phyloP scores from a whole-genome alignment of 2,888 invertebrate genomes.

The Dolomedes plantarius region DNA sequence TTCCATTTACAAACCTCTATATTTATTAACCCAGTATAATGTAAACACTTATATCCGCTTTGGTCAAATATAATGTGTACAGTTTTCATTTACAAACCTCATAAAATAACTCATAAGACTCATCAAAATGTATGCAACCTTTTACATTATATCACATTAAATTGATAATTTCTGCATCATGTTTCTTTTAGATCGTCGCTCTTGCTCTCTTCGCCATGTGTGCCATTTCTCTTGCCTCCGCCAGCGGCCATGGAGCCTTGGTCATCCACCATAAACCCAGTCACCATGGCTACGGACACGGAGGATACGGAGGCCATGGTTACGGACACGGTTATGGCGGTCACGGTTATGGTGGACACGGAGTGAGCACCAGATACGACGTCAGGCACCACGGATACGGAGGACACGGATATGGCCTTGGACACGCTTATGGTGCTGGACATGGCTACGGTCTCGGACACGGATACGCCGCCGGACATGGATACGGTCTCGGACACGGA shows the following conservation, averaged over 20 bases:
- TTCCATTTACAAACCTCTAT: too few relatives aligned
- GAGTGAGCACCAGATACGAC: conserved; percentile 61
- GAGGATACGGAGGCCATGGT: conserved; percentile 47
- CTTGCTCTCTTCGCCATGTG: conserved; percentile 21
- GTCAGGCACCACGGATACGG: conserved; percentile 41
- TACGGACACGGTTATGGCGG: conserved; percentile 51
- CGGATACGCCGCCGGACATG: conserved; percentile 37
- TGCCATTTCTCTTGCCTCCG: conserved; percentile 21
- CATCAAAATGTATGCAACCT: too few relatives aligned
- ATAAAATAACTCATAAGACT: too few relatives aligned
- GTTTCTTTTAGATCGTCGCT: background rate
- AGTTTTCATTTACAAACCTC: too few relatives aligned
- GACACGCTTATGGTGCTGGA: background rate
- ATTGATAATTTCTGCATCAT: too few relatives aligned
- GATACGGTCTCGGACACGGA: conserved; percentile 21
- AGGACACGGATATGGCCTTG: conserved; percentile 21
- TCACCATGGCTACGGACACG: conserved; percentile 53
- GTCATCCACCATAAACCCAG: conserved; percentile 55
- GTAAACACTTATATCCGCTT: too few relatives aligned
- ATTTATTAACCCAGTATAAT: too few relatives aligned
- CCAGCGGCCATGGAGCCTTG: conserved; percentile 35
- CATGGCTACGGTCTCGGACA: conserved; percentile 32
- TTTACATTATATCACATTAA: too few relatives aligned
- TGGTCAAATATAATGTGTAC: too few relatives aligned
- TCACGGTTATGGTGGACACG: conserved; percentile 45